Evolutionary conservation across 2,113 vertebrate genomes (phyloP), one percentile per base, ranked within the genome.

Genomic region (Anoplopoma fimbria): DNA sequence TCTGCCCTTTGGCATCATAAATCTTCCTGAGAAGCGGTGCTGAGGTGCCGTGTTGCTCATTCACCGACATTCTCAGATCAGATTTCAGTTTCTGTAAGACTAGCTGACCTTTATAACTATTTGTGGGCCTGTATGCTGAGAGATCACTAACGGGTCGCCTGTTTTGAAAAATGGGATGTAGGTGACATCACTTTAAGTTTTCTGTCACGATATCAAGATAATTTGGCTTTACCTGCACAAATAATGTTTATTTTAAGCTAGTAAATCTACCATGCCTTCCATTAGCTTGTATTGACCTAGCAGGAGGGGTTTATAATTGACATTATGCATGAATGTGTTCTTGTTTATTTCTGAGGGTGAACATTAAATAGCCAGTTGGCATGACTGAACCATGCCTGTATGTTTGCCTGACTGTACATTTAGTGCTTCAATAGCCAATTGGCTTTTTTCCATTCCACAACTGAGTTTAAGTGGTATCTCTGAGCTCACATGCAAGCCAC

Each of bases 101-200:
- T 71, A 77, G 84, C 71, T 89, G 90, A 88, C 90, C 82, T 87
- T 87, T 83, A 42, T 65, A 70, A 81, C 83, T 70, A 69, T 88
- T 91, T 85, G 84, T 70, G 58, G 74, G 77, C 42, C 73, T 62
- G 74, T 77, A 29, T 68, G 47, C 75, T 33, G 31, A 81, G 64
- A 72, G 58, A 69, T 88, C 64, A 14, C 38, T 1, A 53, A 68
- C 80, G 71, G 57, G 64, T 76, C 53, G 58, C 27, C 13, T 69
- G 25, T 72, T 80, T 84, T 72, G n/a, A 75, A 68, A 68, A 60
- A n/a, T n/a, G 31, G 45, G 31, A 33, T 84, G 29, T 81, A 34
- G 34, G 69, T 2, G 4, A 60, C 69, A 78, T 65, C 27, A 13
- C 47, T 71, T 62, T 14, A 12, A 29, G 9, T 7, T 27, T 49